These are phyloP conservation scores for Montipora cactus DNA, from an alignment of 64 coral and sea anemone genomes.

Conservation along the genomic window DNA sequence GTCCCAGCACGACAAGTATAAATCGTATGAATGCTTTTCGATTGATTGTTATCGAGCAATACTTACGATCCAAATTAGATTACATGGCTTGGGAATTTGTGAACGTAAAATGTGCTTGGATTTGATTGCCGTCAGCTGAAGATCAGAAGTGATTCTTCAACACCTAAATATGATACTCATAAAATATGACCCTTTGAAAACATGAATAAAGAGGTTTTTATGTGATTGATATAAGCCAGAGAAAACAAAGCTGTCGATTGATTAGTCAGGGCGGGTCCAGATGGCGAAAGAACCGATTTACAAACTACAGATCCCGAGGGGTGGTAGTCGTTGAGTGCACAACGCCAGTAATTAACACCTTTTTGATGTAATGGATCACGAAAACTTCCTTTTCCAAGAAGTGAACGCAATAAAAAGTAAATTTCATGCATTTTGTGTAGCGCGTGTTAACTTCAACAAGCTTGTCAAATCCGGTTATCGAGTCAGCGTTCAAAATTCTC, in stretches of 20 bases:
- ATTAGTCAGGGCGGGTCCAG: neutral
- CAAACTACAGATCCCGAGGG: neutral
- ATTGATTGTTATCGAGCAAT: constrained; percentile 25
- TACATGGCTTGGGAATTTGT: neutral
- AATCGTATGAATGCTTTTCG: neutral
- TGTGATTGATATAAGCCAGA: constrained; percentile 4
- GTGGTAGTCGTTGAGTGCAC: too few relatives aligned
- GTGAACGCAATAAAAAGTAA: neutral
- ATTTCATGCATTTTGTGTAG: neutral
- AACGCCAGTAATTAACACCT: neutral
- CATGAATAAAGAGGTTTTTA: constrained; percentile 32
- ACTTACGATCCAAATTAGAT: constrained; percentile 41
- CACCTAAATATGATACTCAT: constrained; percentile 61
- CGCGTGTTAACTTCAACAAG: constrained; percentile 31
- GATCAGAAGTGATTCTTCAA: constrained; percentile 43
- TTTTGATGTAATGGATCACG: neutral
- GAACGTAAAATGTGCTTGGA: neutral
- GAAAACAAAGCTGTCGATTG: neutral
- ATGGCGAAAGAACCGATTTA: neutral
- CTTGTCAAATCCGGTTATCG: constrained; percentile 36
- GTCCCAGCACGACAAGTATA: neutral
- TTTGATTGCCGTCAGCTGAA: neutral
- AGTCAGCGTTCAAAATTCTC: constrained; percentile 11
- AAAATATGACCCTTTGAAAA: constrained; percentile 59
- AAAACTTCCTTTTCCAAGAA: neutral